Base-by-base conservation (phyloP, 2,888 invertebrate species). In the Steinernema hermaphroditum region DNA sequence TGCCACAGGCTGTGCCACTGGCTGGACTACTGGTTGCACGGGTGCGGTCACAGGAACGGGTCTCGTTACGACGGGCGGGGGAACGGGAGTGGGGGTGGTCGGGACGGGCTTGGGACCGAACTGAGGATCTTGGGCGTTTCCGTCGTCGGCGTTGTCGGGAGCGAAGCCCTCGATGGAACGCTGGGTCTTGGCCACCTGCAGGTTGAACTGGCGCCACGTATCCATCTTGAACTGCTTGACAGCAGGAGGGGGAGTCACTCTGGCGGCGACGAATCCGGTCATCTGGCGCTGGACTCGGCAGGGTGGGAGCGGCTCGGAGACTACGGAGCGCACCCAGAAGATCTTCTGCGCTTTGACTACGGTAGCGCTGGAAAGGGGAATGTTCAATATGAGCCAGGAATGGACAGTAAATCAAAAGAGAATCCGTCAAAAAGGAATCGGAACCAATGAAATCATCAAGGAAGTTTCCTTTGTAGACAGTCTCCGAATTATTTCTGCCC, bases 151-250 rank as follows among this genome's bases (percentile, higher is more conserved):
- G 70, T 70, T 41, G 50, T 68, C 46, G 71, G 29, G 32, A 43
- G 29, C 54, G 74, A 19, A 29, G 43, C 34, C 32, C 43, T 70
- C 9, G 41, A 37, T 50, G 29, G 29, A 19, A 37, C 34, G 24
- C 57, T 19, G 2, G 22, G 44, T 34, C 73, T 72, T 74, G 74
- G 32, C 27, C 37, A 29, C 19, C 22, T 75, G 74, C 16, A 62
- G 75, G 68, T 79, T 79, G 78, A 85, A 85, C 68, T 81, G 77
- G n/a, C 75, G 75, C 76, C 82, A 81, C 8, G 85, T 82, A 43
- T 85, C 83, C 79, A 82, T 80, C 76, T 85, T 85, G 78, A 85
- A 85, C 24, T 73, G 75, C 70, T 82, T 82, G 37, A 80, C 83
- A 19, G 82, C 81, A 8, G 85, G 85, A 8, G 85, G 85, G 16